Evolutionary conservation across 2,113 vertebrate species (phyloP).

Genomic region (Naja naja): DNA sequence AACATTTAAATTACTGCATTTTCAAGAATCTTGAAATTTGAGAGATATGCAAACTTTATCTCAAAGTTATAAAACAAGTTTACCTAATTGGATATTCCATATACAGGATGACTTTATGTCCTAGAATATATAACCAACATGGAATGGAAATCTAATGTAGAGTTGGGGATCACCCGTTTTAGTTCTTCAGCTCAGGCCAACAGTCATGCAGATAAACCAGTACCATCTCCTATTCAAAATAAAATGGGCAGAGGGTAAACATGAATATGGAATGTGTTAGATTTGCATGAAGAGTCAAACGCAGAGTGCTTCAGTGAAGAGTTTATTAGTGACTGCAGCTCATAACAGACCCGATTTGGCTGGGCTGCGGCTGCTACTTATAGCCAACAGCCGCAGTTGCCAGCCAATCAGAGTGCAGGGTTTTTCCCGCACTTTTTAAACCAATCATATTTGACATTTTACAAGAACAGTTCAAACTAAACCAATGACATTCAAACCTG

Average conservation of each 20-base stretch:
- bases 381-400: too few relatives aligned
- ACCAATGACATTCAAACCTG: too few relatives aligned
- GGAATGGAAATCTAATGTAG: not conserved
- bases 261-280: not conserved
- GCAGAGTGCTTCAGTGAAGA: too few relatives aligned
- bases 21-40: not conserved
- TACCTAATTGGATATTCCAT: not conserved
- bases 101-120: not conserved
- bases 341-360: too few relatives aligned
- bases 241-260: not conserved
- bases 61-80: not conserved
- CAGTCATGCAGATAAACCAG: not conserved
- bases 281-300: too few relatives aligned
- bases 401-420: too few relatives aligned
- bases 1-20: not conserved
- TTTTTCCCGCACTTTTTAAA: too few relatives aligned
- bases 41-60: not conserved
- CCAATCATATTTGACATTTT: too few relatives aligned
- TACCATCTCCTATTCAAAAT: not conserved
- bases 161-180: not conserved
- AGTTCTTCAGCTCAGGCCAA: not conserved
- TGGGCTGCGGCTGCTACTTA: too few relatives aligned
- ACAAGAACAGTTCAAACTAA: too few relatives aligned
- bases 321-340: too few relatives aligned
- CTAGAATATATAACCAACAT: not conserved